These are phyloP conservation scores for Trissoscelio sp. DNA, from an alignment of 2,888 invertebrate genomes.

Conservation along the genomic window DNA sequence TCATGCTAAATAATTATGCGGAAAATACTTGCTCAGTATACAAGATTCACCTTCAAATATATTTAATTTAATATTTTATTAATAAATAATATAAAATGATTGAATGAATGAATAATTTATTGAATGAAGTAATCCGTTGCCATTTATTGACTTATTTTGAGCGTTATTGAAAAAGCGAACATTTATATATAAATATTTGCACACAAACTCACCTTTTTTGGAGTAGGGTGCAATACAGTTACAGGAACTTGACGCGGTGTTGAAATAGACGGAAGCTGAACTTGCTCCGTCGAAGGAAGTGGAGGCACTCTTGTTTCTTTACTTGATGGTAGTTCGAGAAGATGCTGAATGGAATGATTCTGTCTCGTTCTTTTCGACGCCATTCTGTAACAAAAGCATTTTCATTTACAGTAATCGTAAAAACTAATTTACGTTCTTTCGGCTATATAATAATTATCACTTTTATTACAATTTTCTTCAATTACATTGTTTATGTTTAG, in stretches of 20 bases:
- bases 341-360: constrained; percentile 85
- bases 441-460: too few relatives aligned
- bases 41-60: too few relatives aligned
- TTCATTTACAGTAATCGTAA: constrained; percentile 8
- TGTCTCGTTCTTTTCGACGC: constrained; percentile 84
- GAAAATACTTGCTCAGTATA: not conserved
- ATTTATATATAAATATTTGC: constrained; percentile 6
- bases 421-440: not conserved
- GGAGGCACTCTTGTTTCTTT: constrained; percentile 79
- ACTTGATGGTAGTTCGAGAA: constrained; percentile 84
- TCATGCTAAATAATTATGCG: not conserved
- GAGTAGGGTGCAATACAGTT: constrained; percentile 80
- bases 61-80: too few relatives aligned
- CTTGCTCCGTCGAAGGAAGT: constrained; percentile 74
- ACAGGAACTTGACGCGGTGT: constrained; percentile 80
- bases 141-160: not conserved
- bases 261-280: constrained; percentile 74
- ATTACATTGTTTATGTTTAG: too few relatives aligned
- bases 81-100: too few relatives aligned
- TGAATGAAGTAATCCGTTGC: not conserved
- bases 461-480: too few relatives aligned
- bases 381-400: constrained; percentile 78
- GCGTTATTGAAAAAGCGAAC: too few relatives aligned
- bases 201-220: constrained; percentile 83
- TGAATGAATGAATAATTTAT: not conserved